Conservation (phyloP, 2,888 invertebrate species). For the Andrena chrysosceles region DNA sequence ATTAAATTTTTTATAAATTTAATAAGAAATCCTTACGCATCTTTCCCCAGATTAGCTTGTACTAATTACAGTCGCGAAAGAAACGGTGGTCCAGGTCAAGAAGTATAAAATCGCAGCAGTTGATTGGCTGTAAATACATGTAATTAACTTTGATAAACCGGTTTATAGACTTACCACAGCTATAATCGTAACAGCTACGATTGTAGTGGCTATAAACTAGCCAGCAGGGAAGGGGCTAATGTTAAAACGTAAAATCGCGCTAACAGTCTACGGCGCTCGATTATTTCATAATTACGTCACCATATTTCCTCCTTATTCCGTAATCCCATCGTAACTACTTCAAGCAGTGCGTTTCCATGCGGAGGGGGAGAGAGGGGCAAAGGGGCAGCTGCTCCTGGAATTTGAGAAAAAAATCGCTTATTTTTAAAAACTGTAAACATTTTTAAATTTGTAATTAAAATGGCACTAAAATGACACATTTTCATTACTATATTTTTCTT, state of each 20-base stretch:
- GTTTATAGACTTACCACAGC: conserved; percentile 16
- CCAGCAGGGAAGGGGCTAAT: not conserved
- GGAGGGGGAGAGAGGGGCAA: too few relatives aligned
- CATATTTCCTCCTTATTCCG: not conserved
- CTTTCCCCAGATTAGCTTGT: too few relatives aligned
- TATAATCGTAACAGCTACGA: conserved; percentile 23
- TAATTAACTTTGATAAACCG: conserved; percentile 36
- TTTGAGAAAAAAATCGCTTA: too few relatives aligned
- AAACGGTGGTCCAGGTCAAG: not conserved
- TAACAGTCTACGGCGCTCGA: not conserved
- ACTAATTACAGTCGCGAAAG: not conserved
- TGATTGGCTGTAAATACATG: conserved; percentile 24
- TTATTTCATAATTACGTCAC: not conserved
- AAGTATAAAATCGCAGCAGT: conserved; percentile 16
- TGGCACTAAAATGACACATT: too few relatives aligned
- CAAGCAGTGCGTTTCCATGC: too few relatives aligned
- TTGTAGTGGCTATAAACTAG: not conserved
- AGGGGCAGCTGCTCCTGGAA: too few relatives aligned
- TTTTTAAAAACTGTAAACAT: too few relatives aligned
- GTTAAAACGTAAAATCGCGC: not conserved
- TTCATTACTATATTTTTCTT: too few relatives aligned
- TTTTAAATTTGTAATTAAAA: too few relatives aligned
- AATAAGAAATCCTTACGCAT: too few relatives aligned
- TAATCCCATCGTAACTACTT: not conserved
- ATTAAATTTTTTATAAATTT: too few relatives aligned